Evolutionary conservation across 2,888 invertebrate genomes (phyloP), one percentile per base, ranked within the genome.

Genomic region (Drosophila fulvimacula): DNA sequence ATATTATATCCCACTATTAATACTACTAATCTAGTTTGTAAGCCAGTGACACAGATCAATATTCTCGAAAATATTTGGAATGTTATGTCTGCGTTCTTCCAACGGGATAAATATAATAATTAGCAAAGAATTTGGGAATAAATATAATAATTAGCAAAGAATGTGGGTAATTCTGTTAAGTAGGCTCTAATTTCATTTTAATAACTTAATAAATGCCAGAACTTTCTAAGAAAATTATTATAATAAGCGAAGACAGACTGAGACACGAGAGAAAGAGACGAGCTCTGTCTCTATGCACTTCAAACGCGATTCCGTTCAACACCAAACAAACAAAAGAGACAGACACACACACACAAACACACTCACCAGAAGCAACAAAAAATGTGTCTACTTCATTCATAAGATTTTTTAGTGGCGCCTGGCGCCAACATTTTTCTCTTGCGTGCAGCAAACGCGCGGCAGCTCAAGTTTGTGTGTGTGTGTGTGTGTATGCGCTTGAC

Each of bases 381-480:
- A 86, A 88, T 84, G 76, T 86, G 88, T 80, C 82, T 83, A 83
- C 83, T 83, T 88, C 85, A 85, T 85, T 85, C 85, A 85, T 86
- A 88, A 85, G 84, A 88, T 88, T 81, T 88, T 88, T 83, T 83
- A 83, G 87, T 89, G 82, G 88, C 89, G 90, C 82, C 88, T 88
- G 90, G 88, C 90, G 90, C 89, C 89, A 82, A 81, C 86, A 86
- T 83, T 88, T 88, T 85, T 79, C 78, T 85, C 88, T 82, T 84
- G 88, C 81, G 73, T 85, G 83, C 81, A 65, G 73, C 87, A 81
- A 82, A 56, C 75, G 70, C 44, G 69, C 84, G 71, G 57, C 69
- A 59, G 21, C 69, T 64, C 55, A 59, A 61, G 66, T 71, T 57
- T 57, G 49, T 60, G 21, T 24, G 59, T 57, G 57, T 51, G 63